Evolutionary conservation across 2,797 vertebrate species (phyloP).

Genomic region (Sebastes baramenuke): DNA sequence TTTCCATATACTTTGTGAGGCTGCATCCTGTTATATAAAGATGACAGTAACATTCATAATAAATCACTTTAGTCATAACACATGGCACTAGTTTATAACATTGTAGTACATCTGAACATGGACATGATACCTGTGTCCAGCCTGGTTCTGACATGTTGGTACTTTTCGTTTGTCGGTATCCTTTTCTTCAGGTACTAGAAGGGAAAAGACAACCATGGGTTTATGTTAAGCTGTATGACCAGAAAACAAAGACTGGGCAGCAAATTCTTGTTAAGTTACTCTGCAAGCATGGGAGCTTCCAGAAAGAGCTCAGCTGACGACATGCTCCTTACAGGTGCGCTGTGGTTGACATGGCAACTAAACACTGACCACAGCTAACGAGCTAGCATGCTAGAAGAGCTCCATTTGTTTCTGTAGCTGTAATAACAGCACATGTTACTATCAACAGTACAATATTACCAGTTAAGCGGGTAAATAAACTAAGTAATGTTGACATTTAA

Average conservation of each 20-base stretch:
- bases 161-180: slow-evolving; percentile 90
- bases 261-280: neutral
- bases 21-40: slow-evolving; percentile 84
- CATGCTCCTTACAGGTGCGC: neutral
- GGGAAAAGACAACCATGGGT: neutral
- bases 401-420: neutral
- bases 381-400: slow-evolving; percentile 19
- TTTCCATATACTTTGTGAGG: slow-evolving; percentile 91
- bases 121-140: slow-evolving; percentile 89
- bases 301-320: neutral
- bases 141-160: slow-evolving; percentile 89
- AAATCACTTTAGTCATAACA: neutral
- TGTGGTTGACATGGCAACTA: slow-evolving; percentile 47
- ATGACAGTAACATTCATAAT: neutral
- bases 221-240: accelerated
- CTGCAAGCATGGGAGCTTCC: neutral
- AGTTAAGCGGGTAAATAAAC: neutral
- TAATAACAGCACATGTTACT: accelerated
- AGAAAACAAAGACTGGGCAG: neutral
- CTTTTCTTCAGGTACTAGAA: slow-evolving; percentile 87
- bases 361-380: slow-evolving; percentile 31
- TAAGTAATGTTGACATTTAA: neutral
- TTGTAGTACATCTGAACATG: neutral
- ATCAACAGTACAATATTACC: no score
- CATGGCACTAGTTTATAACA: neutral